Conservation (phyloP, 2,797 vertebrate genomes). For the Sebastes oblongus region DNA sequence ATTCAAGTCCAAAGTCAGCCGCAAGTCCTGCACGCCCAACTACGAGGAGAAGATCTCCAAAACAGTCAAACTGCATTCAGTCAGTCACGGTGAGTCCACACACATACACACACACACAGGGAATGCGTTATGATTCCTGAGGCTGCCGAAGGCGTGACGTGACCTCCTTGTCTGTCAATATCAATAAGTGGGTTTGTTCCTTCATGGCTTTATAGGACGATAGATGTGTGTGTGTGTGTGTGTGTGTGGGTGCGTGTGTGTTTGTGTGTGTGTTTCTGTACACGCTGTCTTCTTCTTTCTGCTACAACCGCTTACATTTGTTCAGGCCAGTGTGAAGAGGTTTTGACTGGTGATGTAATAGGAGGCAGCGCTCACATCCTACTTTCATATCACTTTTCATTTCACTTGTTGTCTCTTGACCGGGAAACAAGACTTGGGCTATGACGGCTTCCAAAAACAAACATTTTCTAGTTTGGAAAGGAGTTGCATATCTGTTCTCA, state of each 20-base stretch:
- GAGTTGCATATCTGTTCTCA: not conserved
- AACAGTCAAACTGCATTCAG: constrained; percentile 88
- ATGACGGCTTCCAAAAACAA: not conserved
- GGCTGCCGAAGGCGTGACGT: not conserved
- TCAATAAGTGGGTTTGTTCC: not conserved
- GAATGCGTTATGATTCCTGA: not conserved
- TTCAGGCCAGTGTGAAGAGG: not conserved
- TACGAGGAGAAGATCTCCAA: constrained; percentile 84
- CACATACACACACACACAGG: not conserved
- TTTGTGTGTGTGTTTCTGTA: not conserved
- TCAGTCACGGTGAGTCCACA: constrained; percentile 85
- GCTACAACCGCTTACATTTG: not conserved
- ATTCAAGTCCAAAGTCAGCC: constrained; percentile 95
- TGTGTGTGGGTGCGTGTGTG: not conserved
- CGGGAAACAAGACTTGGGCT: not conserved
- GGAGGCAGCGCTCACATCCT: constrained; percentile 11
- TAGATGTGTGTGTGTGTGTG: not conserved
- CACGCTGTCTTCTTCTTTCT: not conserved
- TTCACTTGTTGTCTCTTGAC: not conserved
- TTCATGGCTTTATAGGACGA: not conserved
- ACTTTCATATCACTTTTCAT: constrained; percentile 23
- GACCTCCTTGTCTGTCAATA: not conserved
- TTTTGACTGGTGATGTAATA: not conserved
- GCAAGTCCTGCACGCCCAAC: constrained; percentile 79
- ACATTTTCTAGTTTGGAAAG: not conserved